Conservation (phyloP, 1,140 invertebrate genomes). For the Philopotamus ludificatus region DNA sequence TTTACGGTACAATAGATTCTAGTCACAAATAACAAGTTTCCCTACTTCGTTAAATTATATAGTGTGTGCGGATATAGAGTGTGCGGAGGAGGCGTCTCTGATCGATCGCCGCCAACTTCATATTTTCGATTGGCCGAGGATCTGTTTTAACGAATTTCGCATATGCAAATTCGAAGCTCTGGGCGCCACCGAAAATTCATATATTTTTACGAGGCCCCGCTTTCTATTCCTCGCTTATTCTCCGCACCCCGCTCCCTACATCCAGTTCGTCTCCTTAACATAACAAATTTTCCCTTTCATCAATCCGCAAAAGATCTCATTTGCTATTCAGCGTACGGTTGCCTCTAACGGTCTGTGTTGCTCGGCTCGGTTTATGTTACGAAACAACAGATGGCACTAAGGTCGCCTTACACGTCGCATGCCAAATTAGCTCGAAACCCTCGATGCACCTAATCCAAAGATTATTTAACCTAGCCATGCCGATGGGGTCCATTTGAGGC, state of each 20-base stretch:
- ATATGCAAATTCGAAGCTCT: no score
- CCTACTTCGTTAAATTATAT: no score
- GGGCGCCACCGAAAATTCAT: background rate
- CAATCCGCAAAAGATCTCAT: constrained; percentile 17
- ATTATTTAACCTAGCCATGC: no score
- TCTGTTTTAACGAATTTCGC: no score
- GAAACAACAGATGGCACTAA: constrained; percentile 20
- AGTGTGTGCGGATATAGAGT: no score
- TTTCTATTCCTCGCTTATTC: no score
- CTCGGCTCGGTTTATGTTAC: constrained; percentile 17
- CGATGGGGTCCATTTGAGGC: no score
- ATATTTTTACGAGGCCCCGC: background rate
- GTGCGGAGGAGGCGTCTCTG: no score
- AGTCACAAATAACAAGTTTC: constrained; percentile 24
- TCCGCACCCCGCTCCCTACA: background rate
- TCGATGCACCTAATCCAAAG: constrained; percentile 4
- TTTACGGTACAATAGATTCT: constrained; percentile 28
- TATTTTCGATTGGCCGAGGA: no score
- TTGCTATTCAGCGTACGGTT: constrained; percentile 12
- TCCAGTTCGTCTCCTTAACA: background rate
- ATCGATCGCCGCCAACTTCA: no score
- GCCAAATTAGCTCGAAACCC: constrained; percentile 18
- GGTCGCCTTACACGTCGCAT: constrained; percentile 22
- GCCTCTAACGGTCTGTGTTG: constrained; percentile 5
- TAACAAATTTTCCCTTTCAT: constrained; percentile 22